These are phyloP conservation scores for Pseudolaguvia tuberculata DNA, from an alignment of 2,113 vertebrate genomes.

Conservation along the genomic window DNA sequence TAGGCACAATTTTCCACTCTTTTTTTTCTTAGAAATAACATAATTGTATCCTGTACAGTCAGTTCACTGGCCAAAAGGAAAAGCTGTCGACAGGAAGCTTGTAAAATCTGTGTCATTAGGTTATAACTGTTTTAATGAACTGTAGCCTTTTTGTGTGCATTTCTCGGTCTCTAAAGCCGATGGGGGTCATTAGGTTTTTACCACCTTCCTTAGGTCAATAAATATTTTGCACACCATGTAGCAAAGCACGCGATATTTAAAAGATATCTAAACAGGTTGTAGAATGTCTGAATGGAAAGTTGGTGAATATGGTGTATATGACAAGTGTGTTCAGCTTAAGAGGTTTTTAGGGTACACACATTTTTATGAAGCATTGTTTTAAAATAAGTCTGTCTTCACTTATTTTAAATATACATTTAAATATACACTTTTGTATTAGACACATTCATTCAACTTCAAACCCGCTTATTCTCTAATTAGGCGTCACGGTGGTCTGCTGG, in stretches of 20 bases:
- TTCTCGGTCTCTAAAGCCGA: slow-evolving; percentile 13
- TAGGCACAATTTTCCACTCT: neutral
- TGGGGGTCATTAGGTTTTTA: slow-evolving; percentile 17
- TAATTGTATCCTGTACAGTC: neutral
- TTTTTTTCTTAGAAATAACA: slow-evolving; percentile 5
- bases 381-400: no score
- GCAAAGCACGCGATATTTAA: neutral
- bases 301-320: no score
- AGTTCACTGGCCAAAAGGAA: neutral
- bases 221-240: slow-evolving; percentile 16
- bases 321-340: neutral
- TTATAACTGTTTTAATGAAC: neutral
- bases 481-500: no score
- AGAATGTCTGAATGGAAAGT: neutral
- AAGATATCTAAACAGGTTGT: slow-evolving; percentile 13
- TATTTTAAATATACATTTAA: neutral
- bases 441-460: no score
- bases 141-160: neutral
- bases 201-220: slow-evolving; percentile 11
- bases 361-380: neutral
- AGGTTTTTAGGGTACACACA: neutral
- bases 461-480: no score
- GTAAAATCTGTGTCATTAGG: slow-evolving; percentile 3
- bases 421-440: no score
- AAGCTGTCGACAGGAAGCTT: slow-evolving; percentile 13